Base-by-base conservation (phyloP, 2,888 invertebrate genomes). In the Pandemis corylana region DNA sequence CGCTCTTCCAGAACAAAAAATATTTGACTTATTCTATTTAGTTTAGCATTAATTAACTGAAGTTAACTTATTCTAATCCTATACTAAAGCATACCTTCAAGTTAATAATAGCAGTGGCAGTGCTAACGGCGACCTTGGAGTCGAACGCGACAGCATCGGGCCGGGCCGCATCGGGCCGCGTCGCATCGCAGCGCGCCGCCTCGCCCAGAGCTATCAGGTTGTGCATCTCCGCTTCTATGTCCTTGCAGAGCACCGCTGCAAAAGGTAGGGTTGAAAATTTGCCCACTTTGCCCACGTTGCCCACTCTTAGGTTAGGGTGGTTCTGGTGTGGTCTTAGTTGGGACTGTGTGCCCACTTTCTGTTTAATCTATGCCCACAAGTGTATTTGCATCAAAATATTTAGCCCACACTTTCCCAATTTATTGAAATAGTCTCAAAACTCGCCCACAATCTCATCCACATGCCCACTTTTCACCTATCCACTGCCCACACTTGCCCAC, bases 171-270 rank as follows among this genome's bases (percentile, higher is more conserved):
- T 65, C 71, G 28, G 67, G 5, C 44, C 53, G 53, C 53, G 53
- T 7, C 56, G 56, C 9, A 3, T 56, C 56, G 20, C 53, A 53
- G 1, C 13, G 76, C 3, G 66, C 72, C 9, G 77, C 53, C 0
- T 12, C 78, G 76, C 5, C 87, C 0, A 87, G 71, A 0, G 83
- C 77, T 1, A 85, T 12, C 0, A 89, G 77, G 0, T 82, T 82
- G 70, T 82, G 84, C 83, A 90, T 80, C 41, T 90, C 90, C 0
- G 82, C 80, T 56, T 90, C 86, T 49, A 92, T 88, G 76, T 91
- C 89, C 67, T 92, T 93, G 78, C 92, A 91, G 7, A 93, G 87
- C 2, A 93, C 83, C 3, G 86, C 93, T 93, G 63, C 66, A 59
- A 62, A 49, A 71, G 7, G 62, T 7, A 10, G 1, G 13, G 10